Evolutionary conservation across 2,888 invertebrate species (phyloP), one percentile per base, ranked within the genome.

Genomic region (Melanostoma scalare): DNA sequence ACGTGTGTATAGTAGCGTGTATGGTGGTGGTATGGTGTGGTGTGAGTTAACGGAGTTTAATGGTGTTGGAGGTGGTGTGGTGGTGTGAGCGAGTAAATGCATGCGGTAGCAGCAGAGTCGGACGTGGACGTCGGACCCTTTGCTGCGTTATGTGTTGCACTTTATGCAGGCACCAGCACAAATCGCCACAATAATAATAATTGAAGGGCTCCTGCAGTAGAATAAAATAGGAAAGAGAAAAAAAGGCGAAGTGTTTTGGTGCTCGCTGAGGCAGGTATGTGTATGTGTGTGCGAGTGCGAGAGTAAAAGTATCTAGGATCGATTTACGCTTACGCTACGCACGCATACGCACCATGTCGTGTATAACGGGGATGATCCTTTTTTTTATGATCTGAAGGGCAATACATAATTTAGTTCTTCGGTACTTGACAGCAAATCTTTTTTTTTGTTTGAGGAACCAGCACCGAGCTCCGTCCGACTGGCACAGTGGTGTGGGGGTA

Each of bases 121-220:
- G 20, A 20, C 20, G 20, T 20, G 20, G 33, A n/a, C 20, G 48
- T 20, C 46, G 65, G 78, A 84, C 78, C 84, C 84, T 79, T 78
- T 73, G 73, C 42, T 61, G 20, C 20, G 61, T 67, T 33, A 40
- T 44, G 77, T 9, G 33, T 10, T 71, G 71, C 84, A 84, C 68
- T 84, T 84, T 84, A 84, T 84, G 84, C 84, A 74, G 84, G 84
- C 78, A 84, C 84, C 84, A 84, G 84, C 78, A 84, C 78, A 84
- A 84, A 74, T 84, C 53, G 73, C 61, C 77, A 60, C 53, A 48
- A 36, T 63, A 74, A 74, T 84, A 74, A 74, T 53, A 74, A 60
- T 67, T 65, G 78, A 78, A 78, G 78, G 71, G 84, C 84, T 79
- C 73, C 63, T 73, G 73, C 46, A 38, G 20, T 40, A 31, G 30